Percentiles rank a stretch among this genome's conserved stretches.
Evolutionary conservation across 2,113 vertebrate species (phyloP).

Genomic region (Isichthys henryi): DNA sequence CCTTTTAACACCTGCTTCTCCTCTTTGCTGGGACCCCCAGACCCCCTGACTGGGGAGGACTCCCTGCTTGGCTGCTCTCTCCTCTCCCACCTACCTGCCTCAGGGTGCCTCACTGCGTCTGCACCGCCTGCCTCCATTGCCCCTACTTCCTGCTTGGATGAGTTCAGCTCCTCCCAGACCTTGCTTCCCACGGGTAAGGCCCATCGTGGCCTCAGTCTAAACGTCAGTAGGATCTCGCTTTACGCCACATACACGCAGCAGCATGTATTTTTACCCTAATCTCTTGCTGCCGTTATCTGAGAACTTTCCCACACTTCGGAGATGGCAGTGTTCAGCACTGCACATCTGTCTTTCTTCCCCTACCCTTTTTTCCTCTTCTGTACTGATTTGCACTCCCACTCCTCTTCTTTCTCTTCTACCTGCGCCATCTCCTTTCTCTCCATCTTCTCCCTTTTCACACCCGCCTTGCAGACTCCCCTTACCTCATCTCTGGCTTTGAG

Average conservation of each 20-base stretch:
- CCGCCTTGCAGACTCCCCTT: slow-evolving; percentile 75
- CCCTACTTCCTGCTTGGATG: slow-evolving; percentile 69
- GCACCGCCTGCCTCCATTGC: slow-evolving; percentile 43
- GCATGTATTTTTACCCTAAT: not conserved
- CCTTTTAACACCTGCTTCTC: not conserved
- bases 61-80: slow-evolving; percentile 85
- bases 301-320: not conserved
- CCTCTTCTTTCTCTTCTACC: not conserved
- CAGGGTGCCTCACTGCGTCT: slow-evolving; percentile 34
- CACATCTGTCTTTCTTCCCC: not conserved
- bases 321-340: not conserved
- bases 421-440: not conserved
- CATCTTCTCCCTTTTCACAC: not conserved
- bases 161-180: slow-evolving; percentile 76
- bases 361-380: not conserved
- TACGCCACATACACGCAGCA: not conserved
- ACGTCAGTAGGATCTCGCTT: not conserved
- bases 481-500: slow-evolving; percentile 89
- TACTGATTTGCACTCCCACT: not conserved
- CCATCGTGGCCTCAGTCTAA: not conserved
- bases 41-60: slow-evolving; percentile 79
- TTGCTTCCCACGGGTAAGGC: slow-evolving; percentile 75
- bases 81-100: slow-evolving; percentile 65
- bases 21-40: slow-evolving; percentile 44
- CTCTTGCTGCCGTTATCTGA: not conserved